phyloP scores from a whole-genome alignment of 2,113 vertebrate species.

The Leucosticte australis region DNA sequence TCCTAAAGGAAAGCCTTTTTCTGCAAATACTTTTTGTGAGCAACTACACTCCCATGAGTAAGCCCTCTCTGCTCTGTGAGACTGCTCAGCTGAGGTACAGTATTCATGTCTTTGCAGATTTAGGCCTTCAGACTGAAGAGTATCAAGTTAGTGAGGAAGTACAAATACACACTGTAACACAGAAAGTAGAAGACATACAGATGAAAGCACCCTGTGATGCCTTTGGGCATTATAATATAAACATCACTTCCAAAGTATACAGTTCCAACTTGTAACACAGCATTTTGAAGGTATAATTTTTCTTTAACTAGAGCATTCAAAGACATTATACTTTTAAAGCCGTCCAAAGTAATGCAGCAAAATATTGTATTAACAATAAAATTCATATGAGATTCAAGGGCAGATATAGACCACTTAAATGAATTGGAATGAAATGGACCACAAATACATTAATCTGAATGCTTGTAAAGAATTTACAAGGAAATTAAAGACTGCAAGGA shows the following conservation, averaged over 20 bases:
- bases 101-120: background rate
- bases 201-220: background rate
- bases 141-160: conserved; percentile 5
- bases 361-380: conserved; percentile 14
- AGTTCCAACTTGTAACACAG: conserved; percentile 26
- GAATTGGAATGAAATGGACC: background rate
- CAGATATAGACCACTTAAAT: conserved; percentile 24
- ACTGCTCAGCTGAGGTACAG: background rate
- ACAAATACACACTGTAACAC: background rate
- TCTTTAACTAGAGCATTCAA: conserved; percentile 26
- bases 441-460: conserved; percentile 16
- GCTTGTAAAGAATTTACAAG: background rate
- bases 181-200: background rate
- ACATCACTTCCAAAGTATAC: background rate
- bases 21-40: conserved; percentile 9
- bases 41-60: background rate
- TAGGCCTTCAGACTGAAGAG: background rate
- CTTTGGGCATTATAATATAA: background rate
- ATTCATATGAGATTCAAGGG: background rate
- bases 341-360: conserved; percentile 31
- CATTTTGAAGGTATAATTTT: background rate
- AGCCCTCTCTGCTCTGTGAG: background rate
- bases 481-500: conserved; percentile 10
- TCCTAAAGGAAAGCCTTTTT: conserved; percentile 1
- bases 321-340: conserved; percentile 31